Conservation (phyloP, 1,140 invertebrate genomes). For the Nasonia vitripennis region DNA sequence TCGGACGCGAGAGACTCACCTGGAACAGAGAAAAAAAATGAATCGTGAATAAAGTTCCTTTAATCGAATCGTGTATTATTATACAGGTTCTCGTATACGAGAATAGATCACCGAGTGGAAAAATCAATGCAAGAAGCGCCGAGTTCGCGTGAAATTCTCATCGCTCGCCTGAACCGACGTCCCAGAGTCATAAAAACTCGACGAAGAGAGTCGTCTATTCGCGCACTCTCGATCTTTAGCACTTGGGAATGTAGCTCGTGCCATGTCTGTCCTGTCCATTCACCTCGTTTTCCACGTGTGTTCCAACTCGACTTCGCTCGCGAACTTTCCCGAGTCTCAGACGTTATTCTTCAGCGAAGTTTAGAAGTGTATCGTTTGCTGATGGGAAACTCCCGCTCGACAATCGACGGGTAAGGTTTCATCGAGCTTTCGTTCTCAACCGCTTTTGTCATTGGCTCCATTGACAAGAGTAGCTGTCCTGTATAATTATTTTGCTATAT, state of each 20-base stretch:
- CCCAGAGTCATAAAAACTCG: not conserved
- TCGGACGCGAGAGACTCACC: conserved; percentile 12
- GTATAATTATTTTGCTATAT: too few species aligned
- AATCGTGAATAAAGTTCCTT: not conserved
- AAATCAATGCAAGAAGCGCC: not conserved
- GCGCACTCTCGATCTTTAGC: conserved; percentile 20
- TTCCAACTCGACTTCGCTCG: not conserved
- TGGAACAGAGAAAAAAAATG: conserved; percentile 30
- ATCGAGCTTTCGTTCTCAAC: too few species aligned
- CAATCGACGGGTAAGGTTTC: too few species aligned
- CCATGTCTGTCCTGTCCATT: conserved; percentile 32
- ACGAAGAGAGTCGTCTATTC: not conserved
- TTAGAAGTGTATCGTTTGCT: not conserved
- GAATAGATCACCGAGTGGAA: not conserved
- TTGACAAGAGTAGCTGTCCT: too few species aligned
- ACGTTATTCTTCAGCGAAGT: not conserved
- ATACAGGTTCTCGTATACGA: too few species aligned
- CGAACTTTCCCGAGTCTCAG: conserved; percentile 34
- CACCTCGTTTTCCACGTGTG: conserved; percentile 40
- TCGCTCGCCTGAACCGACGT: too few species aligned
- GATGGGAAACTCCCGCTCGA: too few species aligned
- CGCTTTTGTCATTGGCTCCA: too few species aligned
- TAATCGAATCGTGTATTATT: too few species aligned
- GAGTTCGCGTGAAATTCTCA: not conserved
- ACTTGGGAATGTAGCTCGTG: not conserved